phyloP scores from a whole-genome alignment of 2,797 vertebrate genomes.

The Etheostoma perlongum region DNA sequence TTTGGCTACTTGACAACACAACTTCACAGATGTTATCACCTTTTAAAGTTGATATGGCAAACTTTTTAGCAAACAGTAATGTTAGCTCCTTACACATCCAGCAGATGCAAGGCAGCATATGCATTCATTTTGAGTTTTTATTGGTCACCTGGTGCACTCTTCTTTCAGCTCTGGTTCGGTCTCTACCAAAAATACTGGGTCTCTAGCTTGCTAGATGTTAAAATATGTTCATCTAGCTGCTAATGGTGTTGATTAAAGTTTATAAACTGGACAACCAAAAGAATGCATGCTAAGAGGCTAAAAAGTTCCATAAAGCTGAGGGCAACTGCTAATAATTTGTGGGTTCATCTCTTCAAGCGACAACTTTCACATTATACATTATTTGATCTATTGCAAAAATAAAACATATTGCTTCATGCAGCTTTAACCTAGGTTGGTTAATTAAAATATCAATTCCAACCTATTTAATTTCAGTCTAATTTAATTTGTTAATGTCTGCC shows the following conservation, averaged over 20 bases:
- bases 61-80: background rate
- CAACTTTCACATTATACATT: background rate
- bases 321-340: background rate
- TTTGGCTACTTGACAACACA: background rate
- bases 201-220: background rate
- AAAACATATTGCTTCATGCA: background rate
- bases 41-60: background rate
- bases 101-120: background rate
- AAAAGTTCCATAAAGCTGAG: background rate
- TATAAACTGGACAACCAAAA: constrained; percentile 4
- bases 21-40: background rate
- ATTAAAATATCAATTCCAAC: background rate
- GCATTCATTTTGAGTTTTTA: background rate
- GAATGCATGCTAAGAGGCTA: background rate
- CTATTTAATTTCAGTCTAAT: constrained; percentile 13
- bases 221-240: background rate
- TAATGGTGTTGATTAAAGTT: background rate
- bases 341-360: background rate
- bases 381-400: background rate
- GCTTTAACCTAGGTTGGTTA: background rate
- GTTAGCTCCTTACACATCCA: background rate
- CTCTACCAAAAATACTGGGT: background rate
- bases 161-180: background rate
- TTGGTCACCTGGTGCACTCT: background rate
- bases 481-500: constrained; percentile 16